These are phyloP conservation scores for Pelobates fuscus DNA, from an alignment of 2,113 vertebrate species.

Conservation along the genomic window DNA sequence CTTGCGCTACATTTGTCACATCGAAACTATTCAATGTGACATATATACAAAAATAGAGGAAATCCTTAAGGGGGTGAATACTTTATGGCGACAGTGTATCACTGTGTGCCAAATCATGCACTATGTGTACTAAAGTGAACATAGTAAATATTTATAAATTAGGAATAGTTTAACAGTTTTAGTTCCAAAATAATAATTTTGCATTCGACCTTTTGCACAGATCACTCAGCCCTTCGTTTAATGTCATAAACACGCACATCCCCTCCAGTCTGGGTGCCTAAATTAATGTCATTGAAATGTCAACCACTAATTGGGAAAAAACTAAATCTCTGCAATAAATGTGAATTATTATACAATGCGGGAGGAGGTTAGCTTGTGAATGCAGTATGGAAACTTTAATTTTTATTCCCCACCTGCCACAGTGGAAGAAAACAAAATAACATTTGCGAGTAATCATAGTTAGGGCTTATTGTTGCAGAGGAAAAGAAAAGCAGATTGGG, in stretches of 20 bases:
- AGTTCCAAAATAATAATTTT: conserved; percentile 21
- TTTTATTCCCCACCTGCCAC: conserved; percentile 25
- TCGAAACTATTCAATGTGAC: too few relatives aligned
- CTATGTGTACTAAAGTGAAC: not conserved
- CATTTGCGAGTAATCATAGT: conserved; percentile 20
- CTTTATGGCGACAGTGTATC: too few relatives aligned
- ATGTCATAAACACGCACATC: conserved; percentile 34
- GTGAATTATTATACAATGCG: conserved; percentile 33
- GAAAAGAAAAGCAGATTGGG: not conserved
- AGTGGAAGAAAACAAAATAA: conserved; percentile 16
- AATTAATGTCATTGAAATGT: conserved; percentile 48
- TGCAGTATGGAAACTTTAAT: conserved; percentile 25
- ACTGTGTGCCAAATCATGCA: too few relatives aligned
- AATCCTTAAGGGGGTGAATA: too few relatives aligned
- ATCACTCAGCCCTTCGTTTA: conserved; percentile 18
- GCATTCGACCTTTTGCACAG: conserved; percentile 21
- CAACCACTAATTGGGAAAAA: conserved; percentile 42
- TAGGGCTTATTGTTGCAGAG: conserved; percentile 7
- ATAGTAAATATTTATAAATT: conserved; percentile 38
- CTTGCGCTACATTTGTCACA: too few relatives aligned
- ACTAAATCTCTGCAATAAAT: conserved; percentile 29
- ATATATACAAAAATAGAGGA: too few relatives aligned
- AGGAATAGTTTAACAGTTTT: conserved; percentile 19
- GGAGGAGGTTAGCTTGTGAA: conserved; percentile 21
- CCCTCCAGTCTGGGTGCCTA: conserved; percentile 32